These are phyloP conservation scores for Zaprionus ornatus DNA, from an alignment of 1,140 invertebrate genomes.

Conservation along the genomic window DNA sequence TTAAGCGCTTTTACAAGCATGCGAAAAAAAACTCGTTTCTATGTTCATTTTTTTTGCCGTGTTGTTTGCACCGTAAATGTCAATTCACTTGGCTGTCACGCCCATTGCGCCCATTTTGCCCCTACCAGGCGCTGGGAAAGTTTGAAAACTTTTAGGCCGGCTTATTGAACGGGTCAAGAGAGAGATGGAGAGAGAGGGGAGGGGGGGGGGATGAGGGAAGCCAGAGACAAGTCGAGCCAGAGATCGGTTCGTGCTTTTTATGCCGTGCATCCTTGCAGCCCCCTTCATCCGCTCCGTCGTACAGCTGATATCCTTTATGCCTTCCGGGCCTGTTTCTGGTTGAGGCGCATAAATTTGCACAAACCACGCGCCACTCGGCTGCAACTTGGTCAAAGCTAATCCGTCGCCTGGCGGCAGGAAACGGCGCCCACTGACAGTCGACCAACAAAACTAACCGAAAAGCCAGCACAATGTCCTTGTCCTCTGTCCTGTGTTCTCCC, in stretches of 20 bases:
- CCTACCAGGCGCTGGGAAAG: conserved; percentile 1
- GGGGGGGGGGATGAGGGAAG: neutral
- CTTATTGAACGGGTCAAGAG: conserved; percentile 28
- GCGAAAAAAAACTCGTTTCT: conserved; percentile 17
- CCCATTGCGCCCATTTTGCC: conserved; percentile 12
- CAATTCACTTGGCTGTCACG: conserved; percentile 44
- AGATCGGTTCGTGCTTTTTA: conserved; percentile 54
- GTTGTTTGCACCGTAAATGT: conserved; percentile 36
- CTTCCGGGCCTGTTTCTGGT: conserved; percentile 49
- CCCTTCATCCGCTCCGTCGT: neutral
- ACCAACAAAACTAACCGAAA: conserved; percentile 62
- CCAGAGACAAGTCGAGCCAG: conserved; percentile 45
- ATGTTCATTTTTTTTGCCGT: conserved; percentile 21
- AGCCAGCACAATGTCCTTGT: conserved; percentile 46
- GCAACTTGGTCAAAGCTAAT: conserved; percentile 65
- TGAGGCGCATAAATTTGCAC: conserved; percentile 63
- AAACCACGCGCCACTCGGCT: conserved; percentile 51
- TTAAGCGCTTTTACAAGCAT: conserved; percentile 52
- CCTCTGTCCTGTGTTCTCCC: conserved; percentile 3
- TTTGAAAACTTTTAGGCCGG: conserved; percentile 43
- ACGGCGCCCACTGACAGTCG: conserved; percentile 63
- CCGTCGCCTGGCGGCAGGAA: conserved; percentile 64
- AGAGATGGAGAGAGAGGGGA: neutral
- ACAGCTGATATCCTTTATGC: conserved; percentile 68
- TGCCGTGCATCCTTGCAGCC: conserved; percentile 8